These are phyloP conservation scores for Axis porcinus DNA, from an alignment of 2,113 vertebrate species.

Conservation along the genomic window DNA sequence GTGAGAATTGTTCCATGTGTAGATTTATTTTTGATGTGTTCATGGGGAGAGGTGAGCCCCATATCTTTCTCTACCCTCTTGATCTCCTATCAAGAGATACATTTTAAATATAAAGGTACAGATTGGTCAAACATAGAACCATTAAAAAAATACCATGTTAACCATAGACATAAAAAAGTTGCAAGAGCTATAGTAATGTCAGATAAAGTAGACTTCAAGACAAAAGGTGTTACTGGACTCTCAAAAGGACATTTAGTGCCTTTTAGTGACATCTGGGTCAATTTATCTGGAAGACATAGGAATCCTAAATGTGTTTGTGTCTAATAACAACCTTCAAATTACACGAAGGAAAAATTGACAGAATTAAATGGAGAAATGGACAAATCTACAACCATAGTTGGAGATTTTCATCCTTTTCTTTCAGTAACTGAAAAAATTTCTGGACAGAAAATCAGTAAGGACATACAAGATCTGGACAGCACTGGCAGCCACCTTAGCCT, in stretches of 20 bases:
- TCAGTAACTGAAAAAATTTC: neutral
- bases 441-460: neutral
- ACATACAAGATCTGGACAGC: neutral
- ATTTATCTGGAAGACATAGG: neutral
- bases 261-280: neutral
- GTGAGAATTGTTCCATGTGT: neutral
- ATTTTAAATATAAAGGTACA: conserved; percentile 8
- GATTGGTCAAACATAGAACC: neutral
- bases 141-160: neutral
- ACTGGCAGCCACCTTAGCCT: neutral
- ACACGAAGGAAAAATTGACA: neutral
- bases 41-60: neutral
- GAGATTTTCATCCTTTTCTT: neutral
- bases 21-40: neutral
- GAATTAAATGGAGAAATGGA: neutral
- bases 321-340: neutral
- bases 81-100: neutral
- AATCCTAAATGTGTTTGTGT: neutral
- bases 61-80: neutral
- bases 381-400: neutral
- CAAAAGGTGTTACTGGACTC: neutral
- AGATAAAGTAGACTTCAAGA: neutral
- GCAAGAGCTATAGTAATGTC: neutral
- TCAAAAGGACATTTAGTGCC: neutral
- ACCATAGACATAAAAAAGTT: neutral